Evolutionary conservation across 2,113 vertebrate species (phyloP), one percentile per base, ranked within the genome.

Genomic region (Pelvicachromis taeniatus): DNA sequence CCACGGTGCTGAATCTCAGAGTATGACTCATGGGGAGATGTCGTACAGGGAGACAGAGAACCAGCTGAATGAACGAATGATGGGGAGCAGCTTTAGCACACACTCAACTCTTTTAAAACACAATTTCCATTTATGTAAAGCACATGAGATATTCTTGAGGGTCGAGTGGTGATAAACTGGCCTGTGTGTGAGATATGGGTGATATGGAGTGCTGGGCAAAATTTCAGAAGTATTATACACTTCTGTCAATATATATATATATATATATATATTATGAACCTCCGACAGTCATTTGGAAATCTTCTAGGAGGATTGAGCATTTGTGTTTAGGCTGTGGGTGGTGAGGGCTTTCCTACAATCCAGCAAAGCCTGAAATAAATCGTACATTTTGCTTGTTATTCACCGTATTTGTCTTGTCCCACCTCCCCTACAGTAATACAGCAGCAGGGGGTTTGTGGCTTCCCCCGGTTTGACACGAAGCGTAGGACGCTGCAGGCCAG

Each of bases 1-100:
- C 95, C 95, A 9, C 80, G 95, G 95, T 96, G 83, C 96, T 97
- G 95, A 96, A 96, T 40, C 84, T 58, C 85, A 42, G 78, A 77
- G 45, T 68, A 85, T 94, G 92, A 94, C 85, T 95, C 92, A 95
- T 52, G 23, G 86, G 63, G 63, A 56, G 53, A 65, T 7, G 38
- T 77, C 63, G 42, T 23, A 54, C 52, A 35, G 56, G 48, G 48
- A 26, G 17, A 58, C 55, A 23, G 4, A 21, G 9, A 77, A 54
- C 63, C 19, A 48, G n/a, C 50, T 35, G 16, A n/a, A 73, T 33
- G 11, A 78, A 73, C 4, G 3, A 11, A 7, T 4, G 19, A 11
- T 6, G 19, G 80, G 19, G 13, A 50, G 10, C 73, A 58, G 5
- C 11, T 78, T 65, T 23, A 61, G 12, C 58, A 9, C 19, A 26